Percentiles rank a stretch among this genome's conserved stretches.
Evolutionary conservation across 2,113 vertebrate species (phyloP).

Genomic region (Neomonachus schauinslandi): DNA sequence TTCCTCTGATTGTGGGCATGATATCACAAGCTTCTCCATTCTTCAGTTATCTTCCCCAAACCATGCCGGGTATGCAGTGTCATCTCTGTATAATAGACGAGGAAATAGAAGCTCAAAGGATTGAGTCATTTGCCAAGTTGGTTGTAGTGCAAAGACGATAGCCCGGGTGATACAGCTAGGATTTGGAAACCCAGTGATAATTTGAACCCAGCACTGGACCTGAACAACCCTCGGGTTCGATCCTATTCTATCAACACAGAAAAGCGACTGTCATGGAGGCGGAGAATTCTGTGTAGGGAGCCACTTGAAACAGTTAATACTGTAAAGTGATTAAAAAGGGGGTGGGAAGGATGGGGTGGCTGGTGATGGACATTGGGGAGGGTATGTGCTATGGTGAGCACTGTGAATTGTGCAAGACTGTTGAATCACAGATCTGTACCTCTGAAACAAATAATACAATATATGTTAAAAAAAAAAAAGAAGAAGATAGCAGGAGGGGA

Average conservation of each 20-base stretch:
- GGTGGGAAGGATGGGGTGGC: no score
- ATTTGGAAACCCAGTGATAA: background rate
- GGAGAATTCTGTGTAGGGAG: background rate
- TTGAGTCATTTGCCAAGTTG: background rate
- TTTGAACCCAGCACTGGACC: background rate
- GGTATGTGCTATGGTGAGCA: no score
- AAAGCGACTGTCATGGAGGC: background rate
- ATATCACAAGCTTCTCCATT: background rate
- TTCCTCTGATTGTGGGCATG: background rate
- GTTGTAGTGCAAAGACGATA: background rate
- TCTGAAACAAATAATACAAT: no score
- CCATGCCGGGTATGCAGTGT: background rate
- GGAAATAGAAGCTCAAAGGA: background rate
- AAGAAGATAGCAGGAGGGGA: no score
- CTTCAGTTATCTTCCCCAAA: background rate
- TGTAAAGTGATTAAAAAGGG: background rate
- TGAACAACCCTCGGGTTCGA: background rate
- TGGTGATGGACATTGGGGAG: no score
- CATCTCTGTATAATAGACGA: background rate
- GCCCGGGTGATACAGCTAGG: background rate
- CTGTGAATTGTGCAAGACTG: no score
- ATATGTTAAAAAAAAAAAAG: no score
- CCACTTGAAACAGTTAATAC: background rate
- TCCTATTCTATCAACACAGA: background rate
- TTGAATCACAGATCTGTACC: no score